Evolutionary conservation across 2,888 invertebrate genomes (phyloP).

Genomic region (Poecilobothrus nobilitatus): DNA sequence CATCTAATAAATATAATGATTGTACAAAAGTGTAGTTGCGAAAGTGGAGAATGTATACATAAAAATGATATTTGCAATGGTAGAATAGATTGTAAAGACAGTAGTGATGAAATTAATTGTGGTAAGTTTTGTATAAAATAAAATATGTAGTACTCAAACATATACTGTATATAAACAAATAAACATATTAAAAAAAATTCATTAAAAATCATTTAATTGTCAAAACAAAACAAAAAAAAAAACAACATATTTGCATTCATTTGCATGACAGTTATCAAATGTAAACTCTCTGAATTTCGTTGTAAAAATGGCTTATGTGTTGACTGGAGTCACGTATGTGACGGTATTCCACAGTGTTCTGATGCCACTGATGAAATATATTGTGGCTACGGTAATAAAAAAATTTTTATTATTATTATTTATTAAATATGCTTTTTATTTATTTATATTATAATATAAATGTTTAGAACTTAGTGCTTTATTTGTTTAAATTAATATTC

Average conservation of each 20-base stretch:
- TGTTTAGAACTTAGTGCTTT: no score
- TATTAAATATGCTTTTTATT: no score
- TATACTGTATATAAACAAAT: background rate
- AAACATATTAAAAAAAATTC: no score
- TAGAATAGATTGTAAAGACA: conserved; percentile 47
- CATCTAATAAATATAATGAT: background rate
- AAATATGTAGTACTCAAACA: conserved; percentile 10
- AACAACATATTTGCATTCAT: no score
- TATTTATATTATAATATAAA: no score
- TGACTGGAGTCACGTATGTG: conserved; percentile 46
- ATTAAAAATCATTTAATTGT: background rate
- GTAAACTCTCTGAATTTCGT: background rate
- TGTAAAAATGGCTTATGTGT: conserved; percentile 45
- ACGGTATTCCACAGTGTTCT: conserved; percentile 50
- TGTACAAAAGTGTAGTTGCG: conserved; percentile 40
- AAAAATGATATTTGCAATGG: conserved; percentile 52
- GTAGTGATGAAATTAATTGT: conserved; percentile 57
- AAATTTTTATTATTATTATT: no score
- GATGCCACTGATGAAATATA: conserved; percentile 49
- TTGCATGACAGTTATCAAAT: background rate
- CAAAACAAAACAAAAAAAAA: no score
- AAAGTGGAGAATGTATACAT: conserved; percentile 56
- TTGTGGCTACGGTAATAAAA: conserved; percentile 25
- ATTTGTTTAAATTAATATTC: no score
- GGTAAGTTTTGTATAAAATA: conserved; percentile 36